These are phyloP conservation scores for Pseudochaenichthys georgianus DNA, from an alignment of 2,797 vertebrate species.

Conservation along the genomic window DNA sequence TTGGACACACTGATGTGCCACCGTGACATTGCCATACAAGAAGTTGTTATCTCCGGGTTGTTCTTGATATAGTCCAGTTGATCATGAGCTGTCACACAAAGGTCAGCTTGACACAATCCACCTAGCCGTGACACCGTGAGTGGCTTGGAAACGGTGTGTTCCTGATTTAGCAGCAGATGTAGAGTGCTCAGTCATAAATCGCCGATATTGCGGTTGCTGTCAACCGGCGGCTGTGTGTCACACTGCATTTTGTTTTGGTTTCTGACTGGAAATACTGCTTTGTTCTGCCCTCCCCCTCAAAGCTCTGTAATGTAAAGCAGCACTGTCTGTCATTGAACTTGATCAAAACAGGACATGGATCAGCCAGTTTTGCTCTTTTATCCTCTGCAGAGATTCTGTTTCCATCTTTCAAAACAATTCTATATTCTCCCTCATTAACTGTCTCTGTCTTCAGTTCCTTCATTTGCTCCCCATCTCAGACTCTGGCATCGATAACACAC, in stretches of 20 bases:
- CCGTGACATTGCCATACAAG: conserved; percentile 32
- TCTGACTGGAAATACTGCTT: conserved; percentile 72
- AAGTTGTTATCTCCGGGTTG: conserved; percentile 31
- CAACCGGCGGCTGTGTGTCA: conserved; percentile 67
- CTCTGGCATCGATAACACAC: neutral
- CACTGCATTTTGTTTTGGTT: conserved; percentile 61
- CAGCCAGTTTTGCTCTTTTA: conserved; percentile 47
- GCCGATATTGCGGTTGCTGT: conserved; percentile 70
- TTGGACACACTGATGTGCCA: conserved; percentile 14
- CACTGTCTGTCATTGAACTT: conserved; percentile 17
- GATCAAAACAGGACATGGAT: conserved; percentile 67
- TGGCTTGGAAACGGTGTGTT: conserved; percentile 48
- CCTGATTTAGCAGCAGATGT: conserved; percentile 72
- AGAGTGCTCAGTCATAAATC: conserved; percentile 59
- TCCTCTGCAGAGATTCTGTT: conserved; percentile 21
- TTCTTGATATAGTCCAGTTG: conserved; percentile 27
- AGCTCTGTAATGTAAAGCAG: conserved; percentile 53
- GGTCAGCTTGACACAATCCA: conserved; percentile 56
- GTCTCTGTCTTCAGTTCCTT: conserved; percentile 29
- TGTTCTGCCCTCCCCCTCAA: conserved; percentile 48
- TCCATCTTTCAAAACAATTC: conserved; percentile 22
- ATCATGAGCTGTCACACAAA: conserved; percentile 42
- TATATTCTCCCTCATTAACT: neutral
- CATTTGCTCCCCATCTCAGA: conserved; percentile 40
- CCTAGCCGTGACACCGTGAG: conserved; percentile 36